Evolutionary conservation across 2,797 vertebrate genomes (phyloP).

Genomic region (Brotula barbata): DNA sequence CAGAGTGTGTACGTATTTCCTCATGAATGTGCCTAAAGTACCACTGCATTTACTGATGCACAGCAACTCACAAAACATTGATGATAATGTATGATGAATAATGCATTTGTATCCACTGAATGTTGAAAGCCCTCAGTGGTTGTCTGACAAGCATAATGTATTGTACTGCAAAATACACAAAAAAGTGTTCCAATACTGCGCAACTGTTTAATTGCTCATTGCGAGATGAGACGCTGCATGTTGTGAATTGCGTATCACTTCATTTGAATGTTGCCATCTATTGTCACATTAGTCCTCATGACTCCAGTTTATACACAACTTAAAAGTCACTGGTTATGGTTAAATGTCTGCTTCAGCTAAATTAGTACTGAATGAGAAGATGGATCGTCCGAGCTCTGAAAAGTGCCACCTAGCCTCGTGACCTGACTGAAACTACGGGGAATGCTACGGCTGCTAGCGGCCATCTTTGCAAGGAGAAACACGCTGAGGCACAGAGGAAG

Average conservation of each 20-base stretch:
- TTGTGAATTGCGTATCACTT: too few species aligned
- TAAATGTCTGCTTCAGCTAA: too few species aligned
- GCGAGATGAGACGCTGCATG: too few species aligned
- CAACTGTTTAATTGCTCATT: neutral
- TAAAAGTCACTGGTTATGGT: too few species aligned
- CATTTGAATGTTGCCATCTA: too few species aligned
- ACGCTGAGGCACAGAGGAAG: slow-evolving; percentile 2
- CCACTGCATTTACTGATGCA: neutral
- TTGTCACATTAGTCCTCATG: too few species aligned
- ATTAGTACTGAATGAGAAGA: too few species aligned
- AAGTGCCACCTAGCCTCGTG: too few species aligned
- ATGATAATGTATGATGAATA: neutral
- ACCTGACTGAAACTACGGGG: too few species aligned
- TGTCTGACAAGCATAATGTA: slow-evolving; percentile 13
- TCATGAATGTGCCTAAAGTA: neutral
- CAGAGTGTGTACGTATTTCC: neutral
- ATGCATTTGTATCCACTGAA: neutral
- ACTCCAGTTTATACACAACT: too few species aligned
- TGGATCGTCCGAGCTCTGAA: too few species aligned
- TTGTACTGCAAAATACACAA: slow-evolving; percentile 14
- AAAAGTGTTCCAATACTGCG: neutral
- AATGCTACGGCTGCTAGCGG: neutral
- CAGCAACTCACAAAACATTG: neutral
- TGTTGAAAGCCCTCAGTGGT: slow-evolving; percentile 1
- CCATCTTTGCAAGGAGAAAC: neutral